phyloP scores from a whole-genome alignment of 2,113 vertebrate genomes.

The Colinus virginianus region DNA sequence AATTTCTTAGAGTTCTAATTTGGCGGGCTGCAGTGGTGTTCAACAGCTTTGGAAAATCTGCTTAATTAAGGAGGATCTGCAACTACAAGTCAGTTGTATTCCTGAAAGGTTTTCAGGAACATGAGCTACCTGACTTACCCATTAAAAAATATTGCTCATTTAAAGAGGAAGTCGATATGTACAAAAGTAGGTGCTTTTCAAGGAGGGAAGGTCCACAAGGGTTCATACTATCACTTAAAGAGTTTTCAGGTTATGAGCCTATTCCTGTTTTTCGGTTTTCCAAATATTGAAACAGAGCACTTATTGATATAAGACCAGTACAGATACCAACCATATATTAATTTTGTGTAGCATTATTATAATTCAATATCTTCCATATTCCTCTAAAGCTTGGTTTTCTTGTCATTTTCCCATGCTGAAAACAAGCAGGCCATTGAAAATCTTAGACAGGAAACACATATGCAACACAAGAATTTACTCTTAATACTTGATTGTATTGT shows the following conservation, averaged over 20 bases:
- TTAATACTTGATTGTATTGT: not conserved
- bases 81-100: not conserved
- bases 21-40: not conserved
- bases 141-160: not conserved
- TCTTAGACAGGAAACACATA: not conserved
- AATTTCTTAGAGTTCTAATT: not conserved
- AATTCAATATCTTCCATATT: not conserved
- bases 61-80: not conserved
- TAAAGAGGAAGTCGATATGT: not conserved
- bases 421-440: not conserved
- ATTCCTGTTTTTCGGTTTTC: not conserved
- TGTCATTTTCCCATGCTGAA: not conserved
- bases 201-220: not conserved
- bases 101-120: not conserved
- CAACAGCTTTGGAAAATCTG: not conserved
- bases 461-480: not conserved
- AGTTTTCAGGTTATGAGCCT: not conserved
- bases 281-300: not conserved
- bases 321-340: no score
- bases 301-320: no score
- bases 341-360: not conserved
- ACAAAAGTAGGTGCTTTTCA: not conserved
- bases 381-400: not conserved
- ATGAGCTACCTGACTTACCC: not conserved
- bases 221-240: not conserved